Percentiles rank a stretch among this genome's conserved stretches.
Conservation (phyloP, 2,797 vertebrate species). For the Synaphobranchus kaupii region DNA sequence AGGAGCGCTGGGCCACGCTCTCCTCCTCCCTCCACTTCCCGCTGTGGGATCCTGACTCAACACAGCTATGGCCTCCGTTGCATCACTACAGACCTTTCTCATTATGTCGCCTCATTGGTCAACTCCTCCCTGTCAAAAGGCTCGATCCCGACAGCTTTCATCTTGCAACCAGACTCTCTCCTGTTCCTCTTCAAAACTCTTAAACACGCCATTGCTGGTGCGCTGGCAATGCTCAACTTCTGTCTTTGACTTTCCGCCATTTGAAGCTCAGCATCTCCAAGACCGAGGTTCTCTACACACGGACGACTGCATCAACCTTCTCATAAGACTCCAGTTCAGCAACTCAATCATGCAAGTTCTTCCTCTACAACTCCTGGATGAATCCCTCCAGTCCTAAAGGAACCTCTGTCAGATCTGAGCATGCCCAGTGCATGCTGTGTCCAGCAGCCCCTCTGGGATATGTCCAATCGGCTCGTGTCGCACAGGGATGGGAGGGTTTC, state of each 20-base stretch:
- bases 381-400: background rate
- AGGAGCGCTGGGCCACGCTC: background rate
- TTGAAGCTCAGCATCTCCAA: background rate
- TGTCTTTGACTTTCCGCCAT: background rate
- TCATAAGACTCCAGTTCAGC: background rate
- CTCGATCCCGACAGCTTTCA: background rate
- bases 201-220: background rate
- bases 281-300: background rate
- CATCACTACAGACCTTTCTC: background rate
- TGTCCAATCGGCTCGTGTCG: too few relatives aligned
- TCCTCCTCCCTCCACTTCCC: background rate
- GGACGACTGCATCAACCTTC: background rate
- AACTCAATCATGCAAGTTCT: background rate
- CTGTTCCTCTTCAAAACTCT: background rate
- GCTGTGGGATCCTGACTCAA: background rate
- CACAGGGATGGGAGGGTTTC: too few relatives aligned
- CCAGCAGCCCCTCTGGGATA: too few relatives aligned
- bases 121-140: background rate
- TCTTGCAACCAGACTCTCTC: background rate
- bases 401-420: too few relatives aligned
- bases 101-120: conserved; percentile 1
- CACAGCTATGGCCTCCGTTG: background rate
- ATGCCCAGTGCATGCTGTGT: too few relatives aligned
- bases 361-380: background rate
- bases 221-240: background rate